Conservation (phyloP, 2,797 vertebrate genomes). For the Esox lucius region DNA sequence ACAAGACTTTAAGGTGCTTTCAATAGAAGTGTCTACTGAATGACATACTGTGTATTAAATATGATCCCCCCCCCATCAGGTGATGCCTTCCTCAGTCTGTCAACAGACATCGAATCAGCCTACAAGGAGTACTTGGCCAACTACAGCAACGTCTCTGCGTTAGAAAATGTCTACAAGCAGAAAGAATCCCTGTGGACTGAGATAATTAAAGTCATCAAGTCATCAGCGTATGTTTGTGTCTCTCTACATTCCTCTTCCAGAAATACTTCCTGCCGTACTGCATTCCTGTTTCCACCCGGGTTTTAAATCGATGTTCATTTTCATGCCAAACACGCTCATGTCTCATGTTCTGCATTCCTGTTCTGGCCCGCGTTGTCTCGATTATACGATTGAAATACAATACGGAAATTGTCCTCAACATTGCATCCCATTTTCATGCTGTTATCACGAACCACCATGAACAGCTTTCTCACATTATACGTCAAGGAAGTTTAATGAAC, state of each 20-base stretch:
- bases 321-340: neutral
- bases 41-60: no score
- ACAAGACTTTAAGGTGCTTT: no score
- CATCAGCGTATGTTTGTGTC: conserved; percentile 79
- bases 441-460: neutral
- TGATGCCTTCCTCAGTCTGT: conserved; percentile 84
- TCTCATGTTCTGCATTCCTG: neutral
- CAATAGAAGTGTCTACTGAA: no score
- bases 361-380: neutral
- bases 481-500: neutral
- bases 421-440: neutral
- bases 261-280: neutral
- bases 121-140: conserved; percentile 89
- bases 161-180: conserved; percentile 85
- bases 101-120: conserved; percentile 82
- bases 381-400: neutral
- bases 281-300: neutral
- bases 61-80: conserved; percentile 69
- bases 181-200: conserved; percentile 80
- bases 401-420: neutral
- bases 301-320: neutral
- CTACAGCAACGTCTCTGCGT: conserved; percentile 79
- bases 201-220: conserved; percentile 77
- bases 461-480: neutral
- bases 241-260: no score